A percentile compares a stretch with the other conserved stretches of the same genome.
phyloP scores from a whole-genome alignment of 2,113 vertebrate species.

The Burhinus oedicnemus region DNA sequence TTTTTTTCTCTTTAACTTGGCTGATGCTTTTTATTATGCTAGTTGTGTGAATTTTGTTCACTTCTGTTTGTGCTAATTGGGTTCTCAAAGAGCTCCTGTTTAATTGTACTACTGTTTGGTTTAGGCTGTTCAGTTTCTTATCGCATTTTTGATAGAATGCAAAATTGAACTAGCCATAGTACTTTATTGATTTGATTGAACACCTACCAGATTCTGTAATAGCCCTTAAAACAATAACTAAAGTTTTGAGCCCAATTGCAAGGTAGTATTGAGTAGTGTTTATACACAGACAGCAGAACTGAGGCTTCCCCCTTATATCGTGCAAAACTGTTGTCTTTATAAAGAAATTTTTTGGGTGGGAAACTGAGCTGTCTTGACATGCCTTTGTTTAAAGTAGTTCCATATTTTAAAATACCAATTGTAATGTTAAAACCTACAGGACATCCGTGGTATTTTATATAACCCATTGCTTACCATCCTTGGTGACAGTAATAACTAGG shows the following conservation, averaged over 20 bases:
- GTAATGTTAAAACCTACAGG: neutral
- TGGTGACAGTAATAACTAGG: neutral
- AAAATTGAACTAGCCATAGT: neutral
- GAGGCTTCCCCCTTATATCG: rapidly evolving
- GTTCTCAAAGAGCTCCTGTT: neutral
- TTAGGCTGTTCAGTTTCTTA: neutral
- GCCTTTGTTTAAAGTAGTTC: neutral
- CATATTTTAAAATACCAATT: neutral
- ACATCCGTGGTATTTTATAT: neutral
- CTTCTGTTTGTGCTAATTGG: neutral
- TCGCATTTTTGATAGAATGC: neutral
- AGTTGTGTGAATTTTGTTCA: neutral
- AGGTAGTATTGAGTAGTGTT: neutral
- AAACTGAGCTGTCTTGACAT: neutral
- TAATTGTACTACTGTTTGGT: neutral
- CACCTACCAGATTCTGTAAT: neutral
- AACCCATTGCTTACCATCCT: neutral
- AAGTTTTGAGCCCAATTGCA: neutral
- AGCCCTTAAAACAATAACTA: neutral
- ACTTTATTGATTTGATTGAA: neutral
- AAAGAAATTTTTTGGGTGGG: neutral
- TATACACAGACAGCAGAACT: neutral
- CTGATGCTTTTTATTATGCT: neutral
- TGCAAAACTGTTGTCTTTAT: neutral
- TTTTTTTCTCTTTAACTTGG: neutral